These are phyloP conservation scores for Syngnathoides biaculeatus DNA, from an alignment of 2,113 vertebrate species.

Conservation along the genomic window DNA sequence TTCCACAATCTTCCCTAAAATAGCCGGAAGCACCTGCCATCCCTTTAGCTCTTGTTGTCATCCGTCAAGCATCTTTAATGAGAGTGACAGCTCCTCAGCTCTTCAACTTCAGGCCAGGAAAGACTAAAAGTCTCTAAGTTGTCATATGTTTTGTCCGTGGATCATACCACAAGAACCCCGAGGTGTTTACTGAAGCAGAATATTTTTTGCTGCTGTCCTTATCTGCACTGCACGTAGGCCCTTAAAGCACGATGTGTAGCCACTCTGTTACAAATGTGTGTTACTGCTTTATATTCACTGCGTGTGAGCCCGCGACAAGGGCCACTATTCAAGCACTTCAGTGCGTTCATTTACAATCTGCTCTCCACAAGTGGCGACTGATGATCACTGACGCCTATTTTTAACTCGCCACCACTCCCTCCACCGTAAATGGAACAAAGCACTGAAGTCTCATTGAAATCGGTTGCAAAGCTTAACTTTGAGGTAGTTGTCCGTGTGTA, in stretches of 20 bases:
- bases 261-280: slow-evolving; percentile 29
- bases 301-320: slow-evolving; percentile 55
- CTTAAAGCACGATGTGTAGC: slow-evolving; percentile 36
- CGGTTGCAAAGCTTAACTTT: slow-evolving; percentile 31
- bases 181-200: not conserved
- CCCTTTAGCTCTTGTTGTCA: slow-evolving; percentile 12
- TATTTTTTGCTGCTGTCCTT: slow-evolving; percentile 24
- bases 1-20: not conserved
- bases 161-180: not conserved
- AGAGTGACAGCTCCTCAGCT: slow-evolving; percentile 10
- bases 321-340: slow-evolving; percentile 67
- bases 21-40: slow-evolving; percentile 1
- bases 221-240: slow-evolving; percentile 21
- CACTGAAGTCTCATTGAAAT: slow-evolving; percentile 33
- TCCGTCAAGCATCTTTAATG: slow-evolving; percentile 19
- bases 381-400: slow-evolving; percentile 63
- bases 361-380: slow-evolving; percentile 68
- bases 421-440: slow-evolving; percentile 58
- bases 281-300: slow-evolving; percentile 51
- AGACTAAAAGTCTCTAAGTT: not conserved
- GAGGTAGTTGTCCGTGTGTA: slow-evolving; percentile 50
- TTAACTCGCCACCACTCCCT: slow-evolving; percentile 40
- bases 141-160: not conserved
- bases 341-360: slow-evolving; percentile 66
- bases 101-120: not conserved